Evolutionary conservation across 2,113 vertebrate species (phyloP).

Genomic region (Grammatotria lemairii): DNA sequence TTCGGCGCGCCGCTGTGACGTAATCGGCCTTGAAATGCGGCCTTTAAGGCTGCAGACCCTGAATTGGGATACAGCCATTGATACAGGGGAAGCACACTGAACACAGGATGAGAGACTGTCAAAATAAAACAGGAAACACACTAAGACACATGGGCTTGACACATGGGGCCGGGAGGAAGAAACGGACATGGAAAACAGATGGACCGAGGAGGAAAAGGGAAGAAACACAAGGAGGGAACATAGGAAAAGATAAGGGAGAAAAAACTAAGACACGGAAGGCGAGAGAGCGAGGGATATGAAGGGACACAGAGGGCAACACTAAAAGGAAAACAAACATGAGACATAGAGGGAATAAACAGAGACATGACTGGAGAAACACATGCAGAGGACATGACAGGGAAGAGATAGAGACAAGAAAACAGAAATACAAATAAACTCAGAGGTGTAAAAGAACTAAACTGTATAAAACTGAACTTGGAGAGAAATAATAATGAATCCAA

Average conservation of each 20-base stretch:
- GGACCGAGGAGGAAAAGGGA: not conserved
- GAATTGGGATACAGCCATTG: too few species aligned
- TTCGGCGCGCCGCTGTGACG: too few species aligned
- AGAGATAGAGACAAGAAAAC: not conserved
- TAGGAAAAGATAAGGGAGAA: not conserved
- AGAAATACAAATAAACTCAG: not conserved
- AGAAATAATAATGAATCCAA: too few species aligned
- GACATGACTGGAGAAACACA: not conserved
- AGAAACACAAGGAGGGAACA: not conserved
- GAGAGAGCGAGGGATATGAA: not conserved
- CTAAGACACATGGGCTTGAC: not conserved
- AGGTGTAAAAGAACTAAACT: not conserved
- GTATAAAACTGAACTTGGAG: not conserved
- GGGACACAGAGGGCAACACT: not conserved
- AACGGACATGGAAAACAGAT: not conserved
- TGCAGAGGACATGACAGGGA: not conserved
- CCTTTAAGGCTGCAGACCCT: too few species aligned
- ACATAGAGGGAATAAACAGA: not conserved
- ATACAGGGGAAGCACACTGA: not conserved
- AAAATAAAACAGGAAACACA: not conserved
- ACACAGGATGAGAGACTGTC: not conserved
- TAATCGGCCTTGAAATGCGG: too few species aligned
- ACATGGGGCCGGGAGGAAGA: not conserved
- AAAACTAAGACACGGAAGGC: not conserved
- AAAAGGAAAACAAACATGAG: not conserved